Evolutionary conservation across 2,797 vertebrate species (phyloP), one percentile per base, ranked within the genome.

Genomic region (Accipiter superciliosus): DNA sequence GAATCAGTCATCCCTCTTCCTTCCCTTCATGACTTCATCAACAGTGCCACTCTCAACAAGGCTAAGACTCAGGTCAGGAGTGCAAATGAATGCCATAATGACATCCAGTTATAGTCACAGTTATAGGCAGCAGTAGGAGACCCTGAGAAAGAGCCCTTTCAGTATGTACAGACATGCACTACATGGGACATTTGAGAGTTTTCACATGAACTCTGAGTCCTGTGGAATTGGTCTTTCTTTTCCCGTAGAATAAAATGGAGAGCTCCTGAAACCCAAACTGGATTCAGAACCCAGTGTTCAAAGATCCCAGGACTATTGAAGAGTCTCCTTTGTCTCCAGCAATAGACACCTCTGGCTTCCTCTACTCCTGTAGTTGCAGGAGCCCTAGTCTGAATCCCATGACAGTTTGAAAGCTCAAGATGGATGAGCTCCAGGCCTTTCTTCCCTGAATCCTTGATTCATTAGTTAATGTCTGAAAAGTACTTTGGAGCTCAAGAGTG

Each of bases 391-490:
- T 87, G 70, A 81, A 58, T 90, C 78, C 58, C n/a, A 13, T 90
- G 93, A 70, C 82, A 93, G n/a, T 2, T 88, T 76, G 63, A 83
- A 94, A 89, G 85, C 79, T 87, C 67, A 66, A 45, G 94, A 92
- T 87, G 73, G 67, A 97, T 95, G 91, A 94, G 57, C 47, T 93
- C 21, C 83, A 85, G 74, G 39, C 44, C 52, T 87, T 94, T 77
- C 80, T 69, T 96, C 63, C 26, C 77, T 52, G 47, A 90, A 79
- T 87, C 79, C 22, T 49, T 79, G 61, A 88, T 91, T 95, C 91
- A 96, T 95, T 90, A 94, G 90, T 91, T 95, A 94, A 94, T 89
- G 91, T 86, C 94, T 93, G 67, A 76, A 87, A 95, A 95, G 85
- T 89, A 91, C 95, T 96, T 94, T 87, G 85, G 88, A 96, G 94